phyloP scores from a whole-genome alignment of 2,888 invertebrate genomes.

The Erannis defoliaria region DNA sequence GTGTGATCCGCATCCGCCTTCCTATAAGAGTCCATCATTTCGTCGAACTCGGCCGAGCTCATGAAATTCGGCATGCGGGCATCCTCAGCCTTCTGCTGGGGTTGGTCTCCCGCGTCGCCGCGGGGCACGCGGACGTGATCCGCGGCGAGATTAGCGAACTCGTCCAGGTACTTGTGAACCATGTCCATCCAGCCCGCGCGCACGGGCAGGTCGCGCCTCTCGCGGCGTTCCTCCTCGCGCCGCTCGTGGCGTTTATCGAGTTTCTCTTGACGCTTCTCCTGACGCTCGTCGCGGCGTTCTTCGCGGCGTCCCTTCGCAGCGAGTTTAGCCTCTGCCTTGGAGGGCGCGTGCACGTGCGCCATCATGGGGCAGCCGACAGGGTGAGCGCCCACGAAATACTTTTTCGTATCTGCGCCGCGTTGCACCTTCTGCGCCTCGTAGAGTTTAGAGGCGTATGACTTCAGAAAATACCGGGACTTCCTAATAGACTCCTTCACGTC shows the following conservation, averaged over 20 bases:
- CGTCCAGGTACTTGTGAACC: conserved; percentile 81
- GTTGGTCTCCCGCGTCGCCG: not conserved
- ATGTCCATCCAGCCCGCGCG: conserved; percentile 70
- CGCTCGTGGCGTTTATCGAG: conserved; percentile 49
- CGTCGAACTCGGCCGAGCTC: conserved; percentile 6
- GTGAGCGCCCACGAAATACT: not conserved
- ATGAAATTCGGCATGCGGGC: not conserved
- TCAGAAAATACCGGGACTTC: conserved; percentile 73
- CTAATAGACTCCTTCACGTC: conserved; percentile 72
- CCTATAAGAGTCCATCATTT: conserved; percentile 14
- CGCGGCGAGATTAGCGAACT: conserved; percentile 83
- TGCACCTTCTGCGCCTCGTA: conserved; percentile 63
- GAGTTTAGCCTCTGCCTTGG: conserved; percentile 7
- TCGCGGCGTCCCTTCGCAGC: conserved; percentile 51
- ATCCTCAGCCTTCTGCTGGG: not conserved
- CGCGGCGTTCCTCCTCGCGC: conserved; percentile 42
- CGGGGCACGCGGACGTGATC: conserved; percentile 60
- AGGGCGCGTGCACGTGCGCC: not conserved
- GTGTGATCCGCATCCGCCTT: not conserved
- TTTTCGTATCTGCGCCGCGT: conserved; percentile 48
- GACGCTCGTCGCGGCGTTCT: conserved; percentile 50
- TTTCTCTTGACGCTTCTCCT: conserved; percentile 43
- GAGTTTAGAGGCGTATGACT: conserved; percentile 55
- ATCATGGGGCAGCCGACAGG: not conserved
- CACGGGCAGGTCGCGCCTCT: conserved; percentile 50